Evolutionary conservation across 2,113 vertebrate genomes (phyloP).

Genomic region (Baryphthengus martii): DNA sequence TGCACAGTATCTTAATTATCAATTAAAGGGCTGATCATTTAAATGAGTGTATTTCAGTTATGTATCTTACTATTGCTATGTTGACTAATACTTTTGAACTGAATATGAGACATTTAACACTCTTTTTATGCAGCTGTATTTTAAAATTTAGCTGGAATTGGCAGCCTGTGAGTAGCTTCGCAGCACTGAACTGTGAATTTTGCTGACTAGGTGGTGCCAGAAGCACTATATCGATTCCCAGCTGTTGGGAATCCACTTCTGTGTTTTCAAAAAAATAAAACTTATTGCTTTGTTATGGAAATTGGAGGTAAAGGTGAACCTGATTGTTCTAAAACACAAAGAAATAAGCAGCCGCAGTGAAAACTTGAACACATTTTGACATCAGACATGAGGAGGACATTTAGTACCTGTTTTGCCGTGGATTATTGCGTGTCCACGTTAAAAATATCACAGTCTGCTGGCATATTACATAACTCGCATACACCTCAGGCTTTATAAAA

Average conservation of each 20-base stretch:
- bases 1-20: background rate
- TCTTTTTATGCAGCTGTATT: background rate
- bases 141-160: background rate
- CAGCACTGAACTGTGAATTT: background rate
- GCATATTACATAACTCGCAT: fast-evolving
- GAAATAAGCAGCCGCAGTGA: background rate
- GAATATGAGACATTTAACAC: background rate
- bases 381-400: background rate
- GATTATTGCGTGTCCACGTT: background rate
- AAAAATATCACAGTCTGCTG: fast-evolving
- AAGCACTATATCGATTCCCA: background rate
- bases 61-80: background rate
- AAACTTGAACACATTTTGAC: background rate
- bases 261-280: background rate
- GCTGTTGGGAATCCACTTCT: background rate
- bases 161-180: background rate
- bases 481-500: background rate
- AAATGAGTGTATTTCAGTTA: background rate
- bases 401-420: background rate
- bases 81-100: background rate
- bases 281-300: background rate
- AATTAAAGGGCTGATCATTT: background rate
- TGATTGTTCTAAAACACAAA: background rate
- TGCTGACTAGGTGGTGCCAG: background rate
- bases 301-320: background rate